Evolutionary conservation across 2,888 invertebrate species (phyloP).

Genomic region (Hesperia comma): DNA sequence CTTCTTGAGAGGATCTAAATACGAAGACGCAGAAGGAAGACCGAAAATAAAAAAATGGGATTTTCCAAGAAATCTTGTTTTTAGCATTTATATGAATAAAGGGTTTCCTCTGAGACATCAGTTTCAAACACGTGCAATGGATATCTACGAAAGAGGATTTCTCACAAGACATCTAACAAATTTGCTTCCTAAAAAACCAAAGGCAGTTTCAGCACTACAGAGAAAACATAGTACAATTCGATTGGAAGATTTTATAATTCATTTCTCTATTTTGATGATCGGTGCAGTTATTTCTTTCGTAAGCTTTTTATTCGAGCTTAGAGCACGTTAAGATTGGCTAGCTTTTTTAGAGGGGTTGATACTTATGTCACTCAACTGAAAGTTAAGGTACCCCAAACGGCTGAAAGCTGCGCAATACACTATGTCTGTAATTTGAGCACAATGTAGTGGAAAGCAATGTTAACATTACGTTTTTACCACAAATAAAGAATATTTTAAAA

Average conservation of each 20-base stretch:
- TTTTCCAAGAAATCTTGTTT: conserved; percentile 49
- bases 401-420: no score
- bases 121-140: conserved; percentile 52
- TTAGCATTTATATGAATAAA: conserved; percentile 50
- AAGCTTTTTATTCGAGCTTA: conserved; percentile 54
- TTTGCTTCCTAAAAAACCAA: conserved; percentile 45
- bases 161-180: conserved; percentile 49
- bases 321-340: neutral
- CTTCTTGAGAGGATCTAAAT: conserved; percentile 52
- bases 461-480: no score
- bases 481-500: no score
- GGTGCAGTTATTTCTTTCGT: conserved; percentile 53
- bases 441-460: no score
- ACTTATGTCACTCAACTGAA: no score
- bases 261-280: conserved; percentile 51
- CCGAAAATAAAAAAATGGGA: conserved; percentile 52
- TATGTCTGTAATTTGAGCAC: no score
- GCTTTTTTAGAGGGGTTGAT: no score
- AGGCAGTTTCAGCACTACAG: conserved; percentile 26
- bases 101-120: conserved; percentile 56
- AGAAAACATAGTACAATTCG: conserved; percentile 45
- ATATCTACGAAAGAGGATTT: conserved; percentile 60
- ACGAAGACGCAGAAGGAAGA: conserved; percentile 51
- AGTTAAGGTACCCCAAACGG: no score
- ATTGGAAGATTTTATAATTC: conserved; percentile 53